Conservation (phyloP, 2,797 vertebrate species). For the Aldrovandia affinis region DNA sequence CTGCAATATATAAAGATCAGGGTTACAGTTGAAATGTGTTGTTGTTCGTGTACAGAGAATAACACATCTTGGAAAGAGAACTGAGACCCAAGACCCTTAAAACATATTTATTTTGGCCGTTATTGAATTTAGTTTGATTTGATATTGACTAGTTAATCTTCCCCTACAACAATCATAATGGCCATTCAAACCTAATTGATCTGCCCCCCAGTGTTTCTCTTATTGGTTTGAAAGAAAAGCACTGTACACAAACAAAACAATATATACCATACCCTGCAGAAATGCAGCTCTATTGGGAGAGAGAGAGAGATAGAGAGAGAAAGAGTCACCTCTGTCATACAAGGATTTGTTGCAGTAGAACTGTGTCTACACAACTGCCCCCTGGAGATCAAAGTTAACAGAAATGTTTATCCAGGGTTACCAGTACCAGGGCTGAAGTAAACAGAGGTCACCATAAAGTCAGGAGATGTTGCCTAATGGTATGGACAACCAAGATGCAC, state of each 20-base stretch:
- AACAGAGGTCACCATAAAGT: slow-evolving; percentile 45
- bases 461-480: slow-evolving; percentile 44
- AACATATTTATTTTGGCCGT: neutral
- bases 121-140: neutral
- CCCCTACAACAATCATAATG: neutral
- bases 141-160: neutral
- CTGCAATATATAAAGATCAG: neutral
- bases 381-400: slow-evolving; percentile 38
- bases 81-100: neutral
- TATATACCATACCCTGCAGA: neutral
- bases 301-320: neutral
- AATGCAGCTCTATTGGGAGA: neutral
- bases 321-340: neutral
- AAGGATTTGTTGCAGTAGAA: slow-evolving; percentile 16
- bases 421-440: slow-evolving; percentile 75
- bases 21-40: neutral
- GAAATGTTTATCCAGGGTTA: slow-evolving; percentile 64
- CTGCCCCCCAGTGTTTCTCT: neutral
- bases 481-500: slow-evolving; percentile 59
- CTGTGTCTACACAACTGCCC: neutral
- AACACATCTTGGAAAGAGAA: slow-evolving; percentile 8
- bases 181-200: neutral
- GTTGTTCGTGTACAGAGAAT: slow-evolving; percentile 6
- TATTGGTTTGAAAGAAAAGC: neutral
- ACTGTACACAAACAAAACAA: neutral